These are phyloP conservation scores for Ridgeia piscesae DNA, from an alignment of 1,140 invertebrate genomes.

Conservation along the genomic window DNA sequence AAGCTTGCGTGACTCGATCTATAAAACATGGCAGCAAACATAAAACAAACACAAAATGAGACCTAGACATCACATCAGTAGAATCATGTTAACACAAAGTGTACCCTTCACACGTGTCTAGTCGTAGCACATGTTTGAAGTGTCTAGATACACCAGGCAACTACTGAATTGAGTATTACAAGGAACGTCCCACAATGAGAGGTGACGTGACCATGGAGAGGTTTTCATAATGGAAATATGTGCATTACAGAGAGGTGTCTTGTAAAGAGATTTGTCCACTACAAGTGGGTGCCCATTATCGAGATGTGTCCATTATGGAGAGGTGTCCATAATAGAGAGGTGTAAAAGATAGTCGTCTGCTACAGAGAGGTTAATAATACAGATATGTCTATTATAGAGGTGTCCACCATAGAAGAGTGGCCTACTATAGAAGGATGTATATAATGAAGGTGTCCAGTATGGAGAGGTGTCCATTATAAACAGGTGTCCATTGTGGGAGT, in stretches of 20 bases:
- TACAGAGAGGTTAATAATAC: neutral
- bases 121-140: neutral
- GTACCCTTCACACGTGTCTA: neutral
- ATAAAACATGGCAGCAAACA: neutral
- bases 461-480: neutral
- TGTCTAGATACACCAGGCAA: neutral
- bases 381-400: neutral
- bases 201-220: neutral
- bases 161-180: no score
- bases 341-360: no score
- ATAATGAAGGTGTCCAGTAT: neutral
- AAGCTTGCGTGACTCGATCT: slow-evolving; percentile 86
- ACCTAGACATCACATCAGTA: neutral
- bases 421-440: neutral
- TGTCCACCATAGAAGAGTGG: neutral
- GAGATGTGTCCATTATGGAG: neutral
- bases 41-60: neutral
- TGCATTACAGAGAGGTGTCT: neutral
- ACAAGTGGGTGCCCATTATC: neutral
- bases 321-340: neutral
- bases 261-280: neutral
- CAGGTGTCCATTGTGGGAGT: neutral
- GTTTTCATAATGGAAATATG: neutral
- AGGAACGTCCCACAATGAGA: no score
- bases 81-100: neutral